Evolutionary conservation across 2,888 invertebrate species (phyloP), one percentile per base, ranked within the genome.

Genomic region (Phorcus lineatus): DNA sequence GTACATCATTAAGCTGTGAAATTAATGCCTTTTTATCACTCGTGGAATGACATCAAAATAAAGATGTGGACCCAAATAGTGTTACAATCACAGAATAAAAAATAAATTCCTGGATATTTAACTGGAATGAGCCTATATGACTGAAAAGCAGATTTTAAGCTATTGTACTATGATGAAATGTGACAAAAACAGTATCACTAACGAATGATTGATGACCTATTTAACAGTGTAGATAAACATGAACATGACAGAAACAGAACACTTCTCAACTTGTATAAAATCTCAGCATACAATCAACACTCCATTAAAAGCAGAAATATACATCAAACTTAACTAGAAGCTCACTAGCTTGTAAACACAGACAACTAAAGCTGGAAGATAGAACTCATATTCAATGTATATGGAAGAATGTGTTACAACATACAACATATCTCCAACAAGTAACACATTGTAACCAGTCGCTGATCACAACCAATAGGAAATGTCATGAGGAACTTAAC

Each of bases 361-460:
- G 62, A 28, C 62, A 62, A 62, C 62, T 28, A 62, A 62, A 62
- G 62, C 62, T 62, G 62, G 62, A 62, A 62, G 62, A 62, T 16
- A 62, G 13, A 9, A 47, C 13, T 11, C 11, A 13, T 47, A 47
- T 47, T 47, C 47, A 47, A 47, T 47, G 47, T 62, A 62, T 62
- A 62, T 62, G 24, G 62, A 28, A 62, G 28, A 28, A 62, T 28
- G 62, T n/a, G 28, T 28, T 11, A 62, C 6, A 62, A 24, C 62
- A 28, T 28, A 62, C 28, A 24, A 62, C 28, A 62, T 24, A 62
- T 28, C 4, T 47, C 47, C 47, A 47, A 47, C 47, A 47, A 47
- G 47, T 47, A 47, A 47, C 47, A 47, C 47, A 47, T 47, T 47
- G 47, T 28, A 11, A 22, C 2, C 13, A 16, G 22, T 28, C 57